Evolutionary conservation across 2,113 vertebrate species (phyloP).

Genomic region (Salvator merianae): DNA sequence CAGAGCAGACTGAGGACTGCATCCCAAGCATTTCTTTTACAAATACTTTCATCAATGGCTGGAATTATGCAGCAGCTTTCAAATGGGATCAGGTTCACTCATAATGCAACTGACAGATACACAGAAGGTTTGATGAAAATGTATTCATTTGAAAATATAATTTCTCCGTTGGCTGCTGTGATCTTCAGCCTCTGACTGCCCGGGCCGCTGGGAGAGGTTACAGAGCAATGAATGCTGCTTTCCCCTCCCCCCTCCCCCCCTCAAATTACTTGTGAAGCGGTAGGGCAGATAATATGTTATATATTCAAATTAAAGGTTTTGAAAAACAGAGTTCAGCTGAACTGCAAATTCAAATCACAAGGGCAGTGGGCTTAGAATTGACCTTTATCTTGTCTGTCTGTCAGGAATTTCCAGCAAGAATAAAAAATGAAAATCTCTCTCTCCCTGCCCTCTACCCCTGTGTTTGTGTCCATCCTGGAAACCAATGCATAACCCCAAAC

Average conservation of each 20-base stretch:
- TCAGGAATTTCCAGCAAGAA: conserved; percentile 27
- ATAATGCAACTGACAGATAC: conserved; percentile 59
- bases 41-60: conserved; percentile 67
- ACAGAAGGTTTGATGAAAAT: conserved; percentile 65
- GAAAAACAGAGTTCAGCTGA: conserved; percentile 67
- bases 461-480: background rate
- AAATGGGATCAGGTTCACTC: conserved; percentile 48
- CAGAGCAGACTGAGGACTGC: background rate
- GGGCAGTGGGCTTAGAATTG: conserved; percentile 60
- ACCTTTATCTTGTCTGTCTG: conserved; percentile 63
- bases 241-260: conserved; percentile 17
- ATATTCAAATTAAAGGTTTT: conserved; percentile 75
- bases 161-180: conserved; percentile 62
- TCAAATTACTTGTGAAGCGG: conserved; percentile 59
- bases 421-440: conserved; percentile 12
- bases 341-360: conserved; percentile 68
- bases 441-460: background rate
- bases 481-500: background rate
- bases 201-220: conserved; percentile 66
- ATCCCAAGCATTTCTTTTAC: conserved; percentile 58
- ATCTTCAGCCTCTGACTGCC: conserved; percentile 40
- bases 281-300: conserved; percentile 64
- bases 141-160: conserved; percentile 67
- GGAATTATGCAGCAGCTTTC: conserved; percentile 70
- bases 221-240: conserved; percentile 53